phyloP scores from a whole-genome alignment of 2,888 invertebrate genomes.

The Pseudanteris insignis region DNA sequence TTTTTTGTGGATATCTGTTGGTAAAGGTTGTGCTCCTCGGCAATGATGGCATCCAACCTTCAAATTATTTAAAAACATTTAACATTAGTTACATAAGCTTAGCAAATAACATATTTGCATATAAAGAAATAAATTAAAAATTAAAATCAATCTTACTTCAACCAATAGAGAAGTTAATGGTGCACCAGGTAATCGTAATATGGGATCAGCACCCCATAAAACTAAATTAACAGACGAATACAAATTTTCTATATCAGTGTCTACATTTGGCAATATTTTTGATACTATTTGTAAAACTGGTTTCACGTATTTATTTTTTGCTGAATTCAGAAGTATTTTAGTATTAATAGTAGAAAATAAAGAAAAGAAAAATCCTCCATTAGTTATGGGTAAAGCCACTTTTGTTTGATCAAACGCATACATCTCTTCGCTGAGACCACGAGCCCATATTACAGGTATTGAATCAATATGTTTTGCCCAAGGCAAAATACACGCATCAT shows the following conservation, averaged over 20 bases:
- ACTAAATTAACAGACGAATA: conserved; percentile 58
- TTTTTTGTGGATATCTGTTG: conserved; percentile 54
- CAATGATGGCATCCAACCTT: conserved; percentile 65
- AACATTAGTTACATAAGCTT: not conserved
- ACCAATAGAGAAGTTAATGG: conserved; percentile 55
- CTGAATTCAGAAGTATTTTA: conserved; percentile 41
- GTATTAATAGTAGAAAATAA: conserved; percentile 35
- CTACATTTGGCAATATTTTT: conserved; percentile 48
- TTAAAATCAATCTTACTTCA: conserved; percentile 49
- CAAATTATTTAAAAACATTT: not conserved
- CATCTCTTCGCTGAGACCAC: conserved; percentile 56
- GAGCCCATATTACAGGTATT: conserved; percentile 60
- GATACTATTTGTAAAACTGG: conserved; percentile 51
- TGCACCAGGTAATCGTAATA: conserved; percentile 57
- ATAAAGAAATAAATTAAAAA: not conserved
- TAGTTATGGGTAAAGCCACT: conserved; percentile 57
- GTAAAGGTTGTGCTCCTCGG: conserved; percentile 56
- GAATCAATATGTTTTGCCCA: conserved; percentile 55
- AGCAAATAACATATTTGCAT: no score
- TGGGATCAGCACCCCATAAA: conserved; percentile 57
- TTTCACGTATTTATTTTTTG: conserved; percentile 52
- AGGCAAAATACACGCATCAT: conserved; percentile 62
- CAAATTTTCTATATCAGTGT: conserved; percentile 49
- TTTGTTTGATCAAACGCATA: conserved; percentile 58
- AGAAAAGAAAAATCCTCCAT: conserved; percentile 49